Base-by-base conservation (phyloP, 2,888 invertebrate species). In the Sarcophaga variegata region DNA sequence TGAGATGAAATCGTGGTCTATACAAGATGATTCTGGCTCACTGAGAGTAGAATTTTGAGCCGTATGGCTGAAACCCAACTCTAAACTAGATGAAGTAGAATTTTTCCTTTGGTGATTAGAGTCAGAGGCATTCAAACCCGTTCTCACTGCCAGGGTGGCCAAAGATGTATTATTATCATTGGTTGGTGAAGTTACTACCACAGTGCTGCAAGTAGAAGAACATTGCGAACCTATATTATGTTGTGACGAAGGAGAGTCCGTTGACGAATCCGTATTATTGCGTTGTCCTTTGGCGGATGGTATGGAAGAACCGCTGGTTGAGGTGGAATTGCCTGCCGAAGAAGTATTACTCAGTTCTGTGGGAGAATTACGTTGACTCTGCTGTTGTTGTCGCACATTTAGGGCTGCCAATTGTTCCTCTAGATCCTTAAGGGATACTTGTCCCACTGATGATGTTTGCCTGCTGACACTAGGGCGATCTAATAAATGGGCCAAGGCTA, bases 131-230 rank as follows among this genome's bases (percentile, higher is more conserved):
- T 81, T 88, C 14, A 85, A 79, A n/a, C 71, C 81, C 1, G 88
- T 70, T 47, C 85, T 72, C 2, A 83, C 90, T 0, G 90, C 86
- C 75, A 91, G 88, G 6, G 93, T 90, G 2, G 90, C 88, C n/a
- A 91, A 79, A 6, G 90, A 87, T 37, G 84, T 87, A 20, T 79
- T 87, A n/a, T 81, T 84, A n/a, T 87, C 89, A 27, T 90, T 93
- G 90, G 25, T 89, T 0, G 92, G 89, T 11, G 94, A 94, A 6
- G 95, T 95, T 89, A 97, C 96, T 89, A 97, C 97, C n/a, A 97
- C 97, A 59, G 97, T 97, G 91, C 97, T 97, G 92, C 97, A 97
- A 45, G 97, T 97, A 77, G 97, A 97, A 81, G 97, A 97, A 93
- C 97, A 97, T 92, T 97, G 97, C 45, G 97, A 97, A 78, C 96